phyloP scores from a whole-genome alignment of 2,888 invertebrate genomes.

The Apotomis turbidana region DNA sequence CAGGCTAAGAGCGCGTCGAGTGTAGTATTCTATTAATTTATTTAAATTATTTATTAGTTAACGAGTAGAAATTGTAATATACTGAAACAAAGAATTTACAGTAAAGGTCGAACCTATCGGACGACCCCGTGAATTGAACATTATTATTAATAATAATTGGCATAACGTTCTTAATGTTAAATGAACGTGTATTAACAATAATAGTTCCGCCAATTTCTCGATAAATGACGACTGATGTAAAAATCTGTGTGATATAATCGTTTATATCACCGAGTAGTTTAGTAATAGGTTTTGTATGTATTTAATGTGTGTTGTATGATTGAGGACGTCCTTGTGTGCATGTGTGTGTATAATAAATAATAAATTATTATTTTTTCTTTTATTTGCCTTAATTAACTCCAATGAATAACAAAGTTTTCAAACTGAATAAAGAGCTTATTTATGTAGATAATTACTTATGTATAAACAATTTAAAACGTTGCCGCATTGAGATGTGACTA shows the following conservation, averaged over 20 bases:
- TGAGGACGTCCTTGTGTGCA: slow-evolving; percentile 83
- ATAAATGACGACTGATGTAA: slow-evolving; percentile 81
- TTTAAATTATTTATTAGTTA: slow-evolving; percentile 81
- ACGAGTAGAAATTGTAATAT: slow-evolving; percentile 65
- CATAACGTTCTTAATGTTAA: slow-evolving; percentile 56
- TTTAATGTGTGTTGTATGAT: slow-evolving; percentile 73
- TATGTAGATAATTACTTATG: no score
- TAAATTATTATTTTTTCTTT: slow-evolving; percentile 47
- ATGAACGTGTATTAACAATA: slow-evolving; percentile 54
- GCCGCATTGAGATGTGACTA: no score
- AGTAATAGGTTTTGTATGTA: slow-evolving; percentile 71
- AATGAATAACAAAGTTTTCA: slow-evolving; percentile 30
- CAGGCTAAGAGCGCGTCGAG: slow-evolving; percentile 59
- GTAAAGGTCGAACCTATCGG: slow-evolving; percentile 3
- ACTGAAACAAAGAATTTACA: slow-evolving; percentile 43
- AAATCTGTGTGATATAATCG: slow-evolving; percentile 78
- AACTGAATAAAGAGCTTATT: not conserved
- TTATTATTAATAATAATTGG: slow-evolving; percentile 59
- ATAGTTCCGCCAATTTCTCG: slow-evolving; percentile 72
- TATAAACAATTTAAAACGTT: no score
- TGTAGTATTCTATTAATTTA: slow-evolving; percentile 74
- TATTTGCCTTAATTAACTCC: slow-evolving; percentile 14
- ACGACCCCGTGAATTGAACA: slow-evolving; percentile 49
- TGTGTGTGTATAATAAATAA: slow-evolving; percentile 77
- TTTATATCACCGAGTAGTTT: slow-evolving; percentile 77